Base-by-base conservation (phyloP, 2,888 invertebrate species). In the Athrips mouffetella region DNA sequence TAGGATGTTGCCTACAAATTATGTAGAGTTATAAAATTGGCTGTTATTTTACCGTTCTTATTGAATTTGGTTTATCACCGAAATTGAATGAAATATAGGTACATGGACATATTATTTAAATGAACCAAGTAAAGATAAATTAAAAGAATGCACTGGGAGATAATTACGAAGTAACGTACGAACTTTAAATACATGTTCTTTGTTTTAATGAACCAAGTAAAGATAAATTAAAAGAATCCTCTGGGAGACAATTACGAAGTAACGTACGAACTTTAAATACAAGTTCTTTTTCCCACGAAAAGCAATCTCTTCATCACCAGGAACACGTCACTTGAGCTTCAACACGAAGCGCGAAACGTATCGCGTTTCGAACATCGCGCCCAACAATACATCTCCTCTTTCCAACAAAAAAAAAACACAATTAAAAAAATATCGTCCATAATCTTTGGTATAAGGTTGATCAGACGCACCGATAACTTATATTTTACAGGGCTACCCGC, bases 391-490 rank as follows among this genome's bases (percentile, higher is more conserved):
- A 2, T 33, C 18, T 20, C 20, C 4, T 18, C n/a, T 10, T 10
- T 37, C 20, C 20, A 20, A 8, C 16, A 20, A 37, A 37, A 37
- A 70, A 73, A 74, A 69, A 61, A 59, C 50, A 68, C 64, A 66
- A 70, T 70, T 70, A 63, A 68, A 80, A 76, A 75, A 74, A 67
- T 59, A 60, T 47, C 48, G n/a, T n/a, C 48, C 55, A 54, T 55
- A 59, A 37, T 37, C 37, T 37, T 20, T 54, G 67, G 74, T 78
- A 76, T 77, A 80, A 82, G 80, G 76, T 81, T 80, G 88, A 87
- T 88, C 85, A 84, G 70, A 82, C 63, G 77, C 67, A 69, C 83
- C 83, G 87, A 88, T 88, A 86, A 71, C 62, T 69, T 62, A 35
- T 20, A n/a, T 20, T 16, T n/a, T 35, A 35, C n/a, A 11, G 11